These are phyloP conservation scores for Habrosyne pyritoides DNA, from an alignment of 2,888 invertebrate species.

Conservation along the genomic window DNA sequence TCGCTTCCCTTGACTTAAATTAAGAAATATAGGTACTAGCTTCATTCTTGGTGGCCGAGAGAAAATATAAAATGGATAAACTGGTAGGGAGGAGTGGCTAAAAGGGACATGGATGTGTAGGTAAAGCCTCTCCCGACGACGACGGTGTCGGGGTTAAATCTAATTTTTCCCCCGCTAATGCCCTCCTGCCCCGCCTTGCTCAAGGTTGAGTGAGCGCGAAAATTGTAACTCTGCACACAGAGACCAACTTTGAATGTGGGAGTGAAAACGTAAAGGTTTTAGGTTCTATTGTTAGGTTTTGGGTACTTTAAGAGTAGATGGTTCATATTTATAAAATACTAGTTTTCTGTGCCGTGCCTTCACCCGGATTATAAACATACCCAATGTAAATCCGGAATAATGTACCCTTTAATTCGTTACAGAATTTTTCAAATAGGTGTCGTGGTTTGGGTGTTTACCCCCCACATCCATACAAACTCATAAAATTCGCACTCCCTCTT, in stretches of 20 bases:
- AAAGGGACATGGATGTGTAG: slow-evolving; percentile 58
- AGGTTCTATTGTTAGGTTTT: slow-evolving; percentile 10
- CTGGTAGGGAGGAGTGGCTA: slow-evolving; percentile 55
- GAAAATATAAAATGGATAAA: slow-evolving; percentile 69
- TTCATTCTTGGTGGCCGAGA: slow-evolving; percentile 46
- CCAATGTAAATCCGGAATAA: too few relatives aligned
- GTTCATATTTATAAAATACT: not conserved
- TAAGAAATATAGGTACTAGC: slow-evolving; percentile 50
- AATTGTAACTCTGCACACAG: slow-evolving; percentile 61
- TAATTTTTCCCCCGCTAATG: slow-evolving; percentile 78
- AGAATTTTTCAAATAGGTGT: too few relatives aligned
- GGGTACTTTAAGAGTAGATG: not conserved
- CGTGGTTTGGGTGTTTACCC: too few relatives aligned
- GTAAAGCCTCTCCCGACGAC: slow-evolving; percentile 54
- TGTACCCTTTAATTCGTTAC: too few relatives aligned
- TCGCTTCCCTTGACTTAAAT: slow-evolving; percentile 46
- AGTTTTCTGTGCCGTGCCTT: not conserved
- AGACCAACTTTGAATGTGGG: slow-evolving; percentile 38
- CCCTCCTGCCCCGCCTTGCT: slow-evolving; percentile 53
- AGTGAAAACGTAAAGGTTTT: slow-evolving; percentile 30
- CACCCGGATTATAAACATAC: too few relatives aligned
- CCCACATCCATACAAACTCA: too few relatives aligned
- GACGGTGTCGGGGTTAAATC: slow-evolving; percentile 73
- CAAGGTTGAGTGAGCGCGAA: slow-evolving; percentile 71
- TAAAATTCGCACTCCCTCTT: too few relatives aligned